Conservation (phyloP, 2,888 invertebrate genomes). For the Phrixothrix hirtus region DNA sequence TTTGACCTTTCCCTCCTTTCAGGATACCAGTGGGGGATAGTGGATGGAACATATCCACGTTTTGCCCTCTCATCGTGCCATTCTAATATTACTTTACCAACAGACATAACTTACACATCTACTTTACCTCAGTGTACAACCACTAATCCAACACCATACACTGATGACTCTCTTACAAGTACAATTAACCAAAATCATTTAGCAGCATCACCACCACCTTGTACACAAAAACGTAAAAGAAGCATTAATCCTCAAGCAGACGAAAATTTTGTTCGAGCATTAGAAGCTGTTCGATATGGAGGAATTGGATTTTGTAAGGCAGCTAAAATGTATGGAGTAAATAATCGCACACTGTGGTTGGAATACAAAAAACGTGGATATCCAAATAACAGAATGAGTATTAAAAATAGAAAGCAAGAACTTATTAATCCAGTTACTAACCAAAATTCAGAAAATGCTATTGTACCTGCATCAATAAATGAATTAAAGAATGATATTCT, state of each 20-base stretch:
- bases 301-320: constrained; percentile 87
- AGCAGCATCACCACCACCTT: constrained; percentile 53
- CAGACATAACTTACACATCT: constrained; percentile 48
- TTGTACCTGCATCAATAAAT: neutral
- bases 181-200: constrained; percentile 26
- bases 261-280: constrained; percentile 78
- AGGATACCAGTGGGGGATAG: constrained; percentile 86
- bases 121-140: constrained; percentile 37
- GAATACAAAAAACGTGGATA: constrained; percentile 85
- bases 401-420: constrained; percentile 74
- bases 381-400: constrained; percentile 77
- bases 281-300: constrained; percentile 81
- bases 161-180: constrained; percentile 9
- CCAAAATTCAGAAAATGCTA: constrained; percentile 51
- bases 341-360: constrained; percentile 82
- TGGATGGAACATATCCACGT: constrained; percentile 78
- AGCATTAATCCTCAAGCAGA: constrained; percentile 80
- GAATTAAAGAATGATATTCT: constrained; percentile 46
- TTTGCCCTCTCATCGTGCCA: constrained; percentile 65
- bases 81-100: constrained; percentile 56
- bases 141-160: constrained; percentile 2
- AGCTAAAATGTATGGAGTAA: constrained; percentile 81
- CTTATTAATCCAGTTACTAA: constrained; percentile 51
- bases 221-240: constrained; percentile 67
- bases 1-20: constrained; percentile 46